Evolutionary conservation across 2,797 vertebrate species (phyloP).

Genomic region (Petrocephalus schoutedeni): DNA sequence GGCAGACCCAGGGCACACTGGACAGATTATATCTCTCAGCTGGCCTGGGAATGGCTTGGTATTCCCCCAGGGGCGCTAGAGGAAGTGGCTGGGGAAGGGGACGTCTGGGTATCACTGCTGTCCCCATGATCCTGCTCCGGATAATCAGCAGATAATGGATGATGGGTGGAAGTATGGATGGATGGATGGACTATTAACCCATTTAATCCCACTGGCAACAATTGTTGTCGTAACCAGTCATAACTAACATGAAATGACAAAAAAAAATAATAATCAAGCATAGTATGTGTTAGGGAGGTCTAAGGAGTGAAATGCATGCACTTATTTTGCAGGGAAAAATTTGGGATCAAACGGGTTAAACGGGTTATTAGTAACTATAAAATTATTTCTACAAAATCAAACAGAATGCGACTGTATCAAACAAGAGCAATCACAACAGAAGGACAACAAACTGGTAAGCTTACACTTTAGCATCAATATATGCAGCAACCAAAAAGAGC

Average conservation of each 20-base stretch:
- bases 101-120: background rate
- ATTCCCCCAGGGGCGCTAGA: background rate
- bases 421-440: background rate
- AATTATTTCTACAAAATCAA: background rate
- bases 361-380: background rate
- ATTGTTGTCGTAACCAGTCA: too few relatives aligned
- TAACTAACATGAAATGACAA: too few relatives aligned
- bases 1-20: background rate
- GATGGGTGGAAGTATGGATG: background rate
- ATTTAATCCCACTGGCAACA: too few relatives aligned
- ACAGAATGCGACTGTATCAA: background rate
- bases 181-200: background rate
- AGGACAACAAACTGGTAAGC: background rate
- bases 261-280: too few relatives aligned
- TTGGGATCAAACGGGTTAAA: background rate
- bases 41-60: background rate
- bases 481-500: background rate
- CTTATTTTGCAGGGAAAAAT: too few relatives aligned
- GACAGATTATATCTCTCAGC: background rate
- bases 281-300: too few relatives aligned
- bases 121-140: background rate
- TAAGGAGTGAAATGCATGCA: too few relatives aligned
- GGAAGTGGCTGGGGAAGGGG: background rate
- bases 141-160: background rate
- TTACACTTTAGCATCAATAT: background rate